Evolutionary conservation across 2,888 invertebrate genomes (phyloP).

Genomic region (Trichacis sp.): DNA sequence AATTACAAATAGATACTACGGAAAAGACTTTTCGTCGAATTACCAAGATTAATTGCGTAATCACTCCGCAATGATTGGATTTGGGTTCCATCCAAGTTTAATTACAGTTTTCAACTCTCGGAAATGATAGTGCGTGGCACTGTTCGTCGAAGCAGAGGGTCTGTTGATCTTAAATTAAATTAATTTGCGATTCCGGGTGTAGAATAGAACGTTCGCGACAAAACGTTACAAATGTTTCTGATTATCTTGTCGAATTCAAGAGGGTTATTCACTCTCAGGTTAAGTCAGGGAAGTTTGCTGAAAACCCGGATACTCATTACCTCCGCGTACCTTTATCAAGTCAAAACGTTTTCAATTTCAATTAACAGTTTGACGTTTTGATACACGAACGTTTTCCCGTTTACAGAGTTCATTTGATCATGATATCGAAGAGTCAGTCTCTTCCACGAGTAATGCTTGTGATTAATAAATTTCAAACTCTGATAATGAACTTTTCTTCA

Average conservation of each 20-base stretch:
- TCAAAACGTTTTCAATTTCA: background rate
- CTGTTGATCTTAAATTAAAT: constrained; percentile 1
- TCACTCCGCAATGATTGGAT: background rate
- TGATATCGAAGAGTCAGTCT: no score
- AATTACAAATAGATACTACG: no score
- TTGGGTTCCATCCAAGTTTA: background rate
- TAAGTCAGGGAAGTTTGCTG: background rate
- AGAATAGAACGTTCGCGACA: background rate
- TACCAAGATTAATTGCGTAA: background rate
- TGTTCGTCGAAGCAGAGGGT: background rate
- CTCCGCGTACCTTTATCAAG: no score
- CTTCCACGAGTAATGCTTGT: no score
- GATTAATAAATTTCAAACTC: no score
- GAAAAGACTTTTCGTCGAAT: no score
- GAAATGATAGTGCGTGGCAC: background rate
- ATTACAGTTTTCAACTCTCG: background rate
- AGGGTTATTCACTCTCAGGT: background rate
- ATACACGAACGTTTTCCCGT: background rate
- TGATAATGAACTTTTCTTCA: no score
- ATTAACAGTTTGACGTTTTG: background rate
- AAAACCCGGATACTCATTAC: background rate
- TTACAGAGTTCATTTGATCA: no score
- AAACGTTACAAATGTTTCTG: background rate
- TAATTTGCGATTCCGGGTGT: background rate
- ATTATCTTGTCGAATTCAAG: no score